These are phyloP conservation scores for Ophioninae sp. DNA, from an alignment of 2,888 invertebrate species.

Conservation along the genomic window DNA sequence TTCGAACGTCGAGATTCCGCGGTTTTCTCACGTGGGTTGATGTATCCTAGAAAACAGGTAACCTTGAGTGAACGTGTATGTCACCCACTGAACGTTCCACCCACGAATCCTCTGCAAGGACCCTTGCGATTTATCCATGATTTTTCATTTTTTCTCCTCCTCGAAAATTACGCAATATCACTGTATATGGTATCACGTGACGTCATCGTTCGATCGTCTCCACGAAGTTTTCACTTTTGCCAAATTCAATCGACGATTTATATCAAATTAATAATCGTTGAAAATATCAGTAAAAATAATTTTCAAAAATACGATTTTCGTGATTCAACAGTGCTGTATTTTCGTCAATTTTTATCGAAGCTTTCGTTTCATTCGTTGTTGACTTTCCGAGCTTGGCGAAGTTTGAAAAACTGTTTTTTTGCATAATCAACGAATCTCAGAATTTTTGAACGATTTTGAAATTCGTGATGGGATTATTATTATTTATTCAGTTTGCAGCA, in stretches of 20 bases:
- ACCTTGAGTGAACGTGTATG: slow-evolving; percentile 48
- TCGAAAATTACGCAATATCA: neutral
- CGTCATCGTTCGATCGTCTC: slow-evolving; percentile 22
- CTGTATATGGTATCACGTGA: slow-evolving; percentile 13
- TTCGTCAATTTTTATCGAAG: neutral
- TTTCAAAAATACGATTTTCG: neutral
- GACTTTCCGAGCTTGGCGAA: too few species aligned
- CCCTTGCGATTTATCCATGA: slow-evolving; percentile 2
- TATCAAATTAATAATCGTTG: neutral
- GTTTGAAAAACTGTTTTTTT: too few species aligned
- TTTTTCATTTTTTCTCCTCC: slow-evolving; percentile 17
- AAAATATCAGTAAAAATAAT: too few species aligned
- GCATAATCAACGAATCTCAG: too few species aligned
- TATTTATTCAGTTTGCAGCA: too few species aligned
- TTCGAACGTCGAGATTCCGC: neutral
- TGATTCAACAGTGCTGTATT: neutral
- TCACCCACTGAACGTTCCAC: slow-evolving; percentile 35
- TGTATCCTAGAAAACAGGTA: slow-evolving; percentile 36
- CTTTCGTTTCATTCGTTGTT: neutral
- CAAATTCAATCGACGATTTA: neutral
- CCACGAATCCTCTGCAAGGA: slow-evolving; percentile 33
- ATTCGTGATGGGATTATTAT: too few species aligned
- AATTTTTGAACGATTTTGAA: too few species aligned
- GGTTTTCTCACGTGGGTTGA: slow-evolving; percentile 27
- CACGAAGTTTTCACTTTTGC: neutral